Evolutionary conservation across 2,888 invertebrate species (phyloP).

Genomic region (Heteropelma amictum): DNA sequence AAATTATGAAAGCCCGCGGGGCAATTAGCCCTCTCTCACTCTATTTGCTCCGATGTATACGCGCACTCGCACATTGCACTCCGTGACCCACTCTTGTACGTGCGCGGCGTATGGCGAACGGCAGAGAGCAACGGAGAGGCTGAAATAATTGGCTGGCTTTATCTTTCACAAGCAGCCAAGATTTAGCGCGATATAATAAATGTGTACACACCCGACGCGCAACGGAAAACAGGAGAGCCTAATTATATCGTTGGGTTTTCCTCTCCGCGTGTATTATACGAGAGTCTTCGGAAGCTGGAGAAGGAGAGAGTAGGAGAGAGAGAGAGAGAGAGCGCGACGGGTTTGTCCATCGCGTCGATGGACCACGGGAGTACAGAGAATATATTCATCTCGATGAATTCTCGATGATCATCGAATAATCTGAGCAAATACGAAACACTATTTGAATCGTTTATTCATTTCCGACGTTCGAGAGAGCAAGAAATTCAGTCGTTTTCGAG

Average conservation of each 20-base stretch:
- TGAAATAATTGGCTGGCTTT: constrained; percentile 57
- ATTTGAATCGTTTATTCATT: no score
- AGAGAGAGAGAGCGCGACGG: background rate
- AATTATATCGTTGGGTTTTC: constrained; percentile 49
- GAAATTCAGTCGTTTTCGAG: no score
- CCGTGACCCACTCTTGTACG: no score
- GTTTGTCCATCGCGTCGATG: constrained; percentile 35
- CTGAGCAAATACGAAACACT: no score
- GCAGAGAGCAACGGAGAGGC: constrained; percentile 48
- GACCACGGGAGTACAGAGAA: no score
- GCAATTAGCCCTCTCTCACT: constrained; percentile 46
- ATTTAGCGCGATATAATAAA: constrained; percentile 53
- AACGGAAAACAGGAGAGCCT: constrained; percentile 27
- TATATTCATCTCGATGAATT: no score
- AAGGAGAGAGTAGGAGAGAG: background rate
- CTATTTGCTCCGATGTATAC: constrained; percentile 22
- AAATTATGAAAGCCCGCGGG: constrained; percentile 56
- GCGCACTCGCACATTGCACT: background rate
- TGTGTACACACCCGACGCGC: background rate
- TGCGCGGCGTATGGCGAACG: background rate
- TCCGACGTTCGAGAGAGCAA: no score
- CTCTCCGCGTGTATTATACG: constrained; percentile 41
- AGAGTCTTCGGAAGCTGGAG: background rate
- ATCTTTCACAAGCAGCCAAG: constrained; percentile 53
- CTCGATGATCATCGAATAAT: no score